Evolutionary conservation across 2,797 vertebrate genomes (phyloP), one percentile per base, ranked within the genome.

Genomic region (Nasua narica): DNA sequence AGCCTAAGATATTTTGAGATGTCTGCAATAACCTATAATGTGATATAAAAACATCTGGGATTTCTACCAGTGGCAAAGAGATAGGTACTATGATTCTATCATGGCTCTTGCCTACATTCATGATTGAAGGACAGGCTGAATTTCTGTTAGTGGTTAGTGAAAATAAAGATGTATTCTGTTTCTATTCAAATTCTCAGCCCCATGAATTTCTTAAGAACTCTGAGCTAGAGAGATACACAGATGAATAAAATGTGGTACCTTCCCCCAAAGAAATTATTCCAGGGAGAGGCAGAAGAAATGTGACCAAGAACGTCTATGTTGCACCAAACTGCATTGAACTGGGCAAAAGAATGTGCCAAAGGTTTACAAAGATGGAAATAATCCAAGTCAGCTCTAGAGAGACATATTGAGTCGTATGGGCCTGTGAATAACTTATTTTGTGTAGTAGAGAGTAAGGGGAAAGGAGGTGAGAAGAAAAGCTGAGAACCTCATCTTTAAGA

Each of bases 101-200:
- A 6, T 52, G 40, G 6, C 21, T 87, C 23, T 52, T 78, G 32
- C 67, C 83, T 83, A 50, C 65, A 72, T 89, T 91, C 82, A 67
- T 70, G 65, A 87, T 29, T 87, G 54, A 94, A 87, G 56, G 85
- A 21, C 54, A 43, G 65, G 54, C 69, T 91, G 50, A 86, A 92
- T 91, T 84, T 94, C 67, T 91, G 56, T 65, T 83, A 74, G 78
- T 81, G 27, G 40, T 50, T 85, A 72, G 58, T 94, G n/a, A 65
- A 96, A 97, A 97, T 87, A 88, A 83, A 82, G 48, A 62, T 14
- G 7, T 46, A 74, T 78, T 87, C 52, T 83, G 21, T 83, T 94
- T 72, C 84, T 81, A 58, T 62, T 83, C 72, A 93, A 84, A 93
- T 89, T 88, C 46, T n/a, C 3, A 86, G 62, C 0, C 60, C 76